phyloP scores from a whole-genome alignment of 2,888 invertebrate species.

The Spodoptera exigua region DNA sequence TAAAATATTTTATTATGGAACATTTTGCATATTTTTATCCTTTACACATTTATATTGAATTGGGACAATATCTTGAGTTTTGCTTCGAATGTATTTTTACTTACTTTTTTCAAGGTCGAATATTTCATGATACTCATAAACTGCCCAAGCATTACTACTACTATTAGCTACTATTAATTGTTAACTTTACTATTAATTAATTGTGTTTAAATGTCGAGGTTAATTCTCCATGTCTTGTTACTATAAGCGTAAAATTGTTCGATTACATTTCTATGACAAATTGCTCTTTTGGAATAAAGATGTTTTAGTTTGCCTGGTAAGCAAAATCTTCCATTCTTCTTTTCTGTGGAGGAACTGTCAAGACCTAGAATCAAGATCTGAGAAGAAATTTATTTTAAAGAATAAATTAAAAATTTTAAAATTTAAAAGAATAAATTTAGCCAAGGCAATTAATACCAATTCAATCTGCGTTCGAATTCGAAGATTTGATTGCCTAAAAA shows the following conservation, averaged over 20 bases:
- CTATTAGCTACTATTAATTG: conserved; percentile 12
- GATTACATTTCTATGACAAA: conserved; percentile 51
- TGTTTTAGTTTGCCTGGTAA: too few relatives aligned
- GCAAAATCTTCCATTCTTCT: too few relatives aligned
- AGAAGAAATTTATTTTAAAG: too few relatives aligned
- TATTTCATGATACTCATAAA: conserved; percentile 11
- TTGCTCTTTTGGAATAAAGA: conserved; percentile 1
- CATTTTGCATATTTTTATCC: conserved; percentile 8
- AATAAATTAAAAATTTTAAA: too few relatives aligned
- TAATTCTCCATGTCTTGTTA: conserved; percentile 61
- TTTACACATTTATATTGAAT: conserved; percentile 11
- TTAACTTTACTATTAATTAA: conserved; percentile 24
- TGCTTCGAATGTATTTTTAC: conserved; percentile 10
- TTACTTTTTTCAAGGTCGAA: conserved; percentile 13
- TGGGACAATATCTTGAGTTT: conserved; percentile 36
- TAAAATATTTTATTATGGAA: conserved; percentile 12
- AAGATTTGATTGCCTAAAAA: too few relatives aligned
- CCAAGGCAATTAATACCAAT: too few relatives aligned
- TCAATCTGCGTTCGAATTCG: too few relatives aligned
- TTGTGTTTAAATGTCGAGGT: conserved; percentile 39
- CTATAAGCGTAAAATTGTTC: conserved; percentile 25
- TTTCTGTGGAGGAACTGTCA: too few relatives aligned
- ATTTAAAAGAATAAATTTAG: too few relatives aligned
- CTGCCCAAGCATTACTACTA: conserved; percentile 32
- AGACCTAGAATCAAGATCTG: too few relatives aligned